A percentile compares a stretch with the other conserved stretches of the same genome.
These are phyloP conservation scores for Lasioglossum calceatum DNA, from an alignment of 2,888 invertebrate genomes.

Conservation along the genomic window DNA sequence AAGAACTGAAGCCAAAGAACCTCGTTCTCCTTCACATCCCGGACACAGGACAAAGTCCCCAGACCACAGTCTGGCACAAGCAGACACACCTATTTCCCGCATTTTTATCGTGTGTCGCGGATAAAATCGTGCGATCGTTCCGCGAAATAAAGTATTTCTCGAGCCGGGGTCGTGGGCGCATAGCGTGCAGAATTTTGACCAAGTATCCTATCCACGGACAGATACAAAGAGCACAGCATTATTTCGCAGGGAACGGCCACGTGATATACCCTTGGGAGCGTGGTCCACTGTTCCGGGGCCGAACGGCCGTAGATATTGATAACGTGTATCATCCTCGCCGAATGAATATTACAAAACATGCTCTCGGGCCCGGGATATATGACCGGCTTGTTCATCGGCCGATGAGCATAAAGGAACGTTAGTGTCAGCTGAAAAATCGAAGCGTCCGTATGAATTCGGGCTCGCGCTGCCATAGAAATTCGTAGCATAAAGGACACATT, in stretches of 20 bases:
- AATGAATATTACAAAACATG: slow-evolving; percentile 44
- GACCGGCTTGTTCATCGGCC: slow-evolving; percentile 28
- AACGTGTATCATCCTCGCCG: slow-evolving; percentile 18
- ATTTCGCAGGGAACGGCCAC: neutral
- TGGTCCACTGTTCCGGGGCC: neutral
- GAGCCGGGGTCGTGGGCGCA: neutral
- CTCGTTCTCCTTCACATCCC: neutral
- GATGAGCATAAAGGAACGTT: slow-evolving; percentile 34
- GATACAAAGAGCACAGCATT: slow-evolving; percentile 25
- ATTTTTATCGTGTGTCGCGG: neutral
- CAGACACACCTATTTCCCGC: neutral
- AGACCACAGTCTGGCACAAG: neutral
- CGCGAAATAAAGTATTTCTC: neutral
- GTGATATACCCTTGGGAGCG: slow-evolving; percentile 12
- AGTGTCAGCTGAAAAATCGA: slow-evolving; percentile 49
- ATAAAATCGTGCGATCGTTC: neutral
- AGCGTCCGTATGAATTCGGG: slow-evolving; percentile 24
- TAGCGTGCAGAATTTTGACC: neutral
- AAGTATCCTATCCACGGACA: neutral
- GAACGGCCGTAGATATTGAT: slow-evolving; percentile 29
- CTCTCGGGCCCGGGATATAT: slow-evolving; percentile 19
- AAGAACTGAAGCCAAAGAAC: neutral
- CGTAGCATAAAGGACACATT: slow-evolving; percentile 23
- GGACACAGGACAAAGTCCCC: neutral
- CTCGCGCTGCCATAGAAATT: neutral